Base-by-base conservation (phyloP, 2,888 invertebrate species). In the Dolichopus griseipennis region DNA sequence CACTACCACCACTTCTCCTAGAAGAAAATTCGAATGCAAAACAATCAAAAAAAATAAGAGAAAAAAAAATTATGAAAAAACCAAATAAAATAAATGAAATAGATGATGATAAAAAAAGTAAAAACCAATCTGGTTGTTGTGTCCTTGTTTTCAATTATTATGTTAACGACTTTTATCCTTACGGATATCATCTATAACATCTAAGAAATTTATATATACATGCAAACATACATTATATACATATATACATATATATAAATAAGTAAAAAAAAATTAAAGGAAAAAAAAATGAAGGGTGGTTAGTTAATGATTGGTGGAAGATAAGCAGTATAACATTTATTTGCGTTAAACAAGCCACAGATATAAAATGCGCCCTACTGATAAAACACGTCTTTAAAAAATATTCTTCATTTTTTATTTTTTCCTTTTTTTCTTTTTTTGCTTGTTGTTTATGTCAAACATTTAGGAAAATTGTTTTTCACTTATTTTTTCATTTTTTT, bases 91-190 rank as follows among this genome's bases (percentile, higher is more conserved):
- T 27, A 27, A 27, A 27, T 27, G 27, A 27, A 27, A 27, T 27
- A 5, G 27, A 27, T 52, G 6, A 52, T 52, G n/a, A 52, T 52
- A 52, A 52, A 27, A 27, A 52, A 52, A 52, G 52, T 52, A 52
- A 52, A 52, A 52, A 52, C 52, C 52, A 52, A 52, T 52, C 52
- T 52, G 52, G 52, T 52, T 52, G 52, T 52, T 52, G 27, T 52
- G 52, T 52, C 52, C 52, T 52, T 52, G 52, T 52, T 52, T 52
- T 52, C 52, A 52, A 52, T 52, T 52, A 52, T 52, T 52, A 18
- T 52, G 52, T 52, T 52, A 52, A 52, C 52, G 52, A 52, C 52
- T 52, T 52, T 52, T 52, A 52, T 52, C 52, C 52, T 52, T 52
- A 52, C 52, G 15, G 52, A 52, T 52, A 52, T 52, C 52, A 52